A percentile compares a stretch with the other conserved stretches of the same genome.
Conservation (phyloP, 1,140 invertebrate genomes). For the Drosophila varians region DNA sequence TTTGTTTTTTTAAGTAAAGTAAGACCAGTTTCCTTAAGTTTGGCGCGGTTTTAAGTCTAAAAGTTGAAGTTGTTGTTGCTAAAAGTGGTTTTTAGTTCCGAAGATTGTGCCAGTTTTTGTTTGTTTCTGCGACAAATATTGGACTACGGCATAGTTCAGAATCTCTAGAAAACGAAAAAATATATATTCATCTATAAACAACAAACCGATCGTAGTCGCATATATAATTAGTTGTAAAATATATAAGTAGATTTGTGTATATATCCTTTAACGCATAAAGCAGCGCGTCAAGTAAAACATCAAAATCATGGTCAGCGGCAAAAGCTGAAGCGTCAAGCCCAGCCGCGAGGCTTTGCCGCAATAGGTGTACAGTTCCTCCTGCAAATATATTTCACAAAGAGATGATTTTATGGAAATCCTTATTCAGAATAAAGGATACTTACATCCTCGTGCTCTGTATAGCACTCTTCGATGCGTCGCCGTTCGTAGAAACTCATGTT, state of each 20-base stretch:
- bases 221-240: conserved; percentile 55
- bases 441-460: conserved; percentile 89
- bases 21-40: conserved; percentile 62
- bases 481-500: conserved; percentile 88
- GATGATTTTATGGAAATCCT: no score
- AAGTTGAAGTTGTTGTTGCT: conserved; percentile 69
- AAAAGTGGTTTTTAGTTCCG: conserved; percentile 50
- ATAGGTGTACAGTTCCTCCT: conserved; percentile 78
- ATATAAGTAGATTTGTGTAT: conserved; percentile 48
- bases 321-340: conserved; percentile 59
- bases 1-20: conserved; percentile 18
- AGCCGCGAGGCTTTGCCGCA: conserved; percentile 77
- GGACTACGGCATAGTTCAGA: conserved; percentile 67
- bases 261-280: conserved; percentile 69
- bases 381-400: no score
- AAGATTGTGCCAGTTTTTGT: conserved; percentile 64
- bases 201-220: conserved; percentile 57
- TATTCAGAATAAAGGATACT: conserved; percentile 36
- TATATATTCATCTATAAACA: conserved; percentile 42
- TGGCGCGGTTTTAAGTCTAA: conserved; percentile 77
- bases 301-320: conserved; percentile 77
- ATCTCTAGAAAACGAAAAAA: conserved; percentile 38
- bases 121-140: conserved; percentile 65
- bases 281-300: conserved; percentile 72
- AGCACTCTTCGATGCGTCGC: conserved; percentile 88